Conservation (phyloP, 2,113 vertebrate genomes). For the Gambusia holbrooki region DNA sequence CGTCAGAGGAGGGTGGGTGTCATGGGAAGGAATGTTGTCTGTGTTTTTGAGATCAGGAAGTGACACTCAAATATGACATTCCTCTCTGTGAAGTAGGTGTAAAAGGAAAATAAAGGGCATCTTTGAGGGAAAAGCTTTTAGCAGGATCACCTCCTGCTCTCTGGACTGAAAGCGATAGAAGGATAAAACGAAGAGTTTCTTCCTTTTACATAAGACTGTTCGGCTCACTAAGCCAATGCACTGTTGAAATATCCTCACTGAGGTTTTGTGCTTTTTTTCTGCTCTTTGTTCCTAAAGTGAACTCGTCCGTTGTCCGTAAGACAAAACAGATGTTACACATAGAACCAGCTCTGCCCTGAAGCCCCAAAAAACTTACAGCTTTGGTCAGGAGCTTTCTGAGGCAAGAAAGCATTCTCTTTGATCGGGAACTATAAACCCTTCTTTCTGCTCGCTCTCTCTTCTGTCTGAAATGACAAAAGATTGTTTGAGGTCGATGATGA, state of each 20-base stretch:
- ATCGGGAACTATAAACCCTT: slow-evolving; percentile 78
- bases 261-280: slow-evolving; percentile 38
- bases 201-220: neutral
- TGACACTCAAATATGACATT: slow-evolving; percentile 72
- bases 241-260: slow-evolving; percentile 35
- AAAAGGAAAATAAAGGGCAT: slow-evolving; percentile 46
- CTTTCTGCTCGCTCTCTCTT: slow-evolving; percentile 79
- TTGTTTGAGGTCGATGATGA: slow-evolving; percentile 74
- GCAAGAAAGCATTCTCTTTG: slow-evolving; percentile 75
- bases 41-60: slow-evolving; percentile 68
- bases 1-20: slow-evolving; percentile 46
- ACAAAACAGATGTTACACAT: neutral
- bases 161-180: neutral
- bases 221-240: neutral
- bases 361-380: slow-evolving; percentile 46
- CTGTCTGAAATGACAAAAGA: slow-evolving; percentile 88
- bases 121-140: slow-evolving; percentile 29
- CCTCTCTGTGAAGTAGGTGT: slow-evolving; percentile 56
- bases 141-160: slow-evolving; percentile 1
- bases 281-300: slow-evolving; percentile 27
- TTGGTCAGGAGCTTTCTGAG: slow-evolving; percentile 69
- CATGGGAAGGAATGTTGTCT: slow-evolving; percentile 53
- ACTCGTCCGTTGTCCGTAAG: slow-evolving; percentile 16
- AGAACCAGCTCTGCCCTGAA: slow-evolving; percentile 38
- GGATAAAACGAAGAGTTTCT: slow-evolving; percentile 4